Percentiles rank a stretch among this genome's conserved stretches.
phyloP scores from a whole-genome alignment of 2,888 invertebrate genomes.

The Dexiosoma caninum region DNA sequence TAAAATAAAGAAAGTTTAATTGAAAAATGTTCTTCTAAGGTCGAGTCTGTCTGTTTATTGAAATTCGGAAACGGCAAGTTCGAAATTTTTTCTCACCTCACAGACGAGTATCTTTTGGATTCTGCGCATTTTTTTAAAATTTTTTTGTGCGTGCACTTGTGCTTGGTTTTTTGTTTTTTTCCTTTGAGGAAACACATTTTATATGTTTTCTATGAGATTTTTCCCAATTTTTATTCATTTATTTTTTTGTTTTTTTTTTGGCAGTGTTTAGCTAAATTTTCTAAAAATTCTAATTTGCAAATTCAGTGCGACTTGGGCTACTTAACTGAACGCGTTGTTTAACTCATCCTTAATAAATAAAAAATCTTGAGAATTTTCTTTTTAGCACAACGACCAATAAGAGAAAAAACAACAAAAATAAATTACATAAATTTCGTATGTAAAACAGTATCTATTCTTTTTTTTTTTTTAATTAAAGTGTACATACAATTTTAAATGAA shows the following conservation, averaged over 20 bases:
- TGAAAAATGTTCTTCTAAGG: not conserved
- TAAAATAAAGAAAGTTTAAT: not conserved
- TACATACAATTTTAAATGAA: not conserved
- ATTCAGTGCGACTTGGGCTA: constrained; percentile 78
- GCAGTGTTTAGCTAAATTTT: constrained; percentile 50
- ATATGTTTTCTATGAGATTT: constrained; percentile 20
- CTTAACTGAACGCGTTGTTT: constrained; percentile 78
- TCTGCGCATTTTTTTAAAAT: constrained; percentile 37
- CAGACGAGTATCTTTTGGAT: not conserved
- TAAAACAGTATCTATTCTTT: constrained; percentile 30
- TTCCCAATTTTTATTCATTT: not conserved
- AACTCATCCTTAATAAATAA: constrained; percentile 51
- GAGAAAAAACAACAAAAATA: constrained; percentile 24
- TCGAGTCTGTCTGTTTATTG: not conserved
- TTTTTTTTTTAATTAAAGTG: constrained; percentile 38
- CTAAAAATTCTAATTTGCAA: constrained; percentile 70
- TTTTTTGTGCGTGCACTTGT: constrained; percentile 6
- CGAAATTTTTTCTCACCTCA: not conserved
- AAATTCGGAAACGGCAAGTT: not conserved
- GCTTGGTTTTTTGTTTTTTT: not conserved
- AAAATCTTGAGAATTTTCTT: constrained; percentile 34
- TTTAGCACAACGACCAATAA: constrained; percentile 44
- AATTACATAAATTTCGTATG: constrained; percentile 21
- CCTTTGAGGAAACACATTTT: constrained; percentile 34
- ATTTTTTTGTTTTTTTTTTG: not conserved